These are phyloP conservation scores for Acleris laterana DNA, from an alignment of 2,888 invertebrate genomes.

Conservation along the genomic window DNA sequence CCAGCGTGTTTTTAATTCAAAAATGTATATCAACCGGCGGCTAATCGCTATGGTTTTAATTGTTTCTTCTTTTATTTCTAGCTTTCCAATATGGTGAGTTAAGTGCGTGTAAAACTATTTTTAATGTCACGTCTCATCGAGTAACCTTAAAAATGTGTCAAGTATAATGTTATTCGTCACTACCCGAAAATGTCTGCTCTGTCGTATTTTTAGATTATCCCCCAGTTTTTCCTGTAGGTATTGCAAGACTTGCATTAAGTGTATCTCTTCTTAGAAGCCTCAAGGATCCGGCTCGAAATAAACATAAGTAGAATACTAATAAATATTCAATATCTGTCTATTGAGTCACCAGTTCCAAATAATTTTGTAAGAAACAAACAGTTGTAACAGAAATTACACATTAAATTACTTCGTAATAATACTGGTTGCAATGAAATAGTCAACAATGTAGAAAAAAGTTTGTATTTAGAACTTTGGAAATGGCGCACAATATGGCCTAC, in stretches of 20 bases:
- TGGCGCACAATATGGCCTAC: conserved; percentile 50
- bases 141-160: conserved; percentile 26
- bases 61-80: conserved; percentile 14
- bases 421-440: conserved; percentile 11
- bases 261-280: conserved; percentile 35
- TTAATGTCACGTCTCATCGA: conserved; percentile 13
- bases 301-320: conserved; percentile 36
- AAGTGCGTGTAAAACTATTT: conserved; percentile 1
- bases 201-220: conserved; percentile 26
- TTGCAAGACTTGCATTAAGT: conserved; percentile 24
- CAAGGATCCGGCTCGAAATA: conserved; percentile 30
- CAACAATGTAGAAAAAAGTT: conserved; percentile 53
- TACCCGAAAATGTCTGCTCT: conserved; percentile 20
- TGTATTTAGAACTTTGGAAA: conserved; percentile 56
- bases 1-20: not conserved
- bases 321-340: conserved; percentile 39
- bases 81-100: conserved; percentile 14
- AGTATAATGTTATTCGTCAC: conserved; percentile 21
- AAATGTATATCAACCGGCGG: conserved; percentile 6
- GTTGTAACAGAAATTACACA: conserved; percentile 27
- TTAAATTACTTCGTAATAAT: conserved; percentile 13
- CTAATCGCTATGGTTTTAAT: conserved; percentile 12
- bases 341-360: conserved; percentile 43
- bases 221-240: conserved; percentile 32
- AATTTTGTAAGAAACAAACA: conserved; percentile 37